These are phyloP conservation scores for Pristionchus exspectatus DNA, from an alignment of 2,888 invertebrate species.

Conservation along the genomic window DNA sequence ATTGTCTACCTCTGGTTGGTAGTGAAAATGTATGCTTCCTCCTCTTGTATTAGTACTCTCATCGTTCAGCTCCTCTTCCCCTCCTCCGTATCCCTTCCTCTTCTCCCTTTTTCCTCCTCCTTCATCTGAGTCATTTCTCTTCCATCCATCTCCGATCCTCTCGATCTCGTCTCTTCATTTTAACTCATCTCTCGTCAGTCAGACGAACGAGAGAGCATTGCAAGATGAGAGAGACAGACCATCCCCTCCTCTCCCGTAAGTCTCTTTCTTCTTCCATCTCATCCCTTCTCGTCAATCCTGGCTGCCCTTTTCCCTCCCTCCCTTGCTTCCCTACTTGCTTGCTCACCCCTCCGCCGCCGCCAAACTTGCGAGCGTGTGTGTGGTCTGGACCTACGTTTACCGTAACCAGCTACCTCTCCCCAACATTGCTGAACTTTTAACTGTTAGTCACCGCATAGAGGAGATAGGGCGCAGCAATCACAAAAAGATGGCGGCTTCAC, in stretches of 20 bases:
- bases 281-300: neutral
- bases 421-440: no score
- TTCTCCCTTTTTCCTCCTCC: neutral
- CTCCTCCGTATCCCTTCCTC: neutral
- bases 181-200: no score
- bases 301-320: no score
- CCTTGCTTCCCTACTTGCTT: neutral
- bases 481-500: no score
- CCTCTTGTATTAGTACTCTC: conserved; percentile 15
- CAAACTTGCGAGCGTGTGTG: neutral
- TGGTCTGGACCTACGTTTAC: neutral
- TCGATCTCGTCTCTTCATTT: neutral
- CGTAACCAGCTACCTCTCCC: no score
- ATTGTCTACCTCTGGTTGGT: no score
- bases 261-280: conserved; percentile 60
- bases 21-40: neutral
- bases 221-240: no score
- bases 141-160: conserved; percentile 31
- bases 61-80: conserved; percentile 21
- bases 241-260: neutral
- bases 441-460: no score
- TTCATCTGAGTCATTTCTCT: conserved; percentile 46
- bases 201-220: no score
- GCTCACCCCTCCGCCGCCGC: neutral
- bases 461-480: no score